A percentile compares a stretch with the other conserved stretches of the same genome.
Evolutionary conservation across 2,888 invertebrate genomes (phyloP).

Genomic region (Hymenopus coronatus): DNA sequence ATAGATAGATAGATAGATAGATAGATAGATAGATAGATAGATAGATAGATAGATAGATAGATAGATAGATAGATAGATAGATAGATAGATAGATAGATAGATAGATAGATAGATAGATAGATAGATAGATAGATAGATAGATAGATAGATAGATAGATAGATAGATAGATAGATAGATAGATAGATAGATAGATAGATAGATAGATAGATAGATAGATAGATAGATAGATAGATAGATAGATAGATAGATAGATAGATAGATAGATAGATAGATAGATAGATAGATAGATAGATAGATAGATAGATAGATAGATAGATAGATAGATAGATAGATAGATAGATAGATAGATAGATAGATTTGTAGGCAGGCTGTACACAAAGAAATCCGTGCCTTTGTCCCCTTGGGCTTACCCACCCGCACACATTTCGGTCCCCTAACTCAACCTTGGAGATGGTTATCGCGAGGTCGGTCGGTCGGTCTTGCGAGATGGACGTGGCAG

Average conservation of each 20-base stretch:
- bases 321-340: background rate
- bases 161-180: background rate
- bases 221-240: background rate
- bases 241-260: background rate
- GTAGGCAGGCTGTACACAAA: background rate
- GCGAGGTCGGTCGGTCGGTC: background rate
- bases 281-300: background rate
- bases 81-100: background rate
- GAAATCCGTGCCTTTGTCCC: background rate
- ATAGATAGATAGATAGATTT: background rate
- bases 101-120: background rate
- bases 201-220: background rate
- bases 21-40: background rate
- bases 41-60: background rate
- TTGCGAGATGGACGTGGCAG: conserved; percentile 5
- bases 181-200: background rate
- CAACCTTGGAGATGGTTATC: background rate
- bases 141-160: background rate
- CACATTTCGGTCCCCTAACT: background rate
- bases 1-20: too few species aligned
- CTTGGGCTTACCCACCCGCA: background rate
- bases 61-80: background rate
- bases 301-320: background rate
- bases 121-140: background rate
- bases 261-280: background rate